phyloP scores from a whole-genome alignment of 2,113 vertebrate species.

The Aix galericulata region DNA sequence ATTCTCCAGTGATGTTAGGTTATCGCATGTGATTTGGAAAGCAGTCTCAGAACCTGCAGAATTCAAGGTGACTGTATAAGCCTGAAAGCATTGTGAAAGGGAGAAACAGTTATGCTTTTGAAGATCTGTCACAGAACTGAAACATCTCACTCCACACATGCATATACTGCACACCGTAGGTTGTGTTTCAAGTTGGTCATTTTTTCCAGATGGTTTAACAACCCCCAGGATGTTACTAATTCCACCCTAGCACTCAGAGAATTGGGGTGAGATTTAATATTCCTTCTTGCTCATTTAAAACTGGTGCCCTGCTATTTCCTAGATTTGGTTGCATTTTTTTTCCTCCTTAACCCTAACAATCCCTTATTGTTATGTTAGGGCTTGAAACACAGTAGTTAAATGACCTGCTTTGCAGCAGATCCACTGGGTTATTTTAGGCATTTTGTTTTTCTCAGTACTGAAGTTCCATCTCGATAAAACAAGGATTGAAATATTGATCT shows the following conservation, averaged over 20 bases:
- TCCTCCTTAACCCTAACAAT: neutral
- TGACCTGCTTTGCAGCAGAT: neutral
- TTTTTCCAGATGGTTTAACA: neutral
- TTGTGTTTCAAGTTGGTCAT: neutral
- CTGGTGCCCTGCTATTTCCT: neutral
- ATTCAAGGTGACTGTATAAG: neutral
- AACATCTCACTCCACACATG: neutral
- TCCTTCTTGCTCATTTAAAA: constrained; percentile 18
- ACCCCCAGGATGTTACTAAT: neutral
- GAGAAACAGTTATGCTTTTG: neutral
- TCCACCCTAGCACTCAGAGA: neutral
- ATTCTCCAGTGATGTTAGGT: neutral
- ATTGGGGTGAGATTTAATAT: neutral
- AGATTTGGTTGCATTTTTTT: neutral
- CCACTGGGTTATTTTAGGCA: neutral
- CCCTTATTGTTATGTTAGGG: neutral
- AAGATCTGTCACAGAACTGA: neutral
- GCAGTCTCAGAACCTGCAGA: neutral
- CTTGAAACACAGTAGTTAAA: neutral
- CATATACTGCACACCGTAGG: neutral
- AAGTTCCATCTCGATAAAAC: neutral
- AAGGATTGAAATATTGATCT: neutral
- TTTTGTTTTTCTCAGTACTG: neutral
- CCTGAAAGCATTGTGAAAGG: neutral
- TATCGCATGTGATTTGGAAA: neutral